Conservation (phyloP, 2,113 vertebrate species). For the Callionymus lyra region DNA sequence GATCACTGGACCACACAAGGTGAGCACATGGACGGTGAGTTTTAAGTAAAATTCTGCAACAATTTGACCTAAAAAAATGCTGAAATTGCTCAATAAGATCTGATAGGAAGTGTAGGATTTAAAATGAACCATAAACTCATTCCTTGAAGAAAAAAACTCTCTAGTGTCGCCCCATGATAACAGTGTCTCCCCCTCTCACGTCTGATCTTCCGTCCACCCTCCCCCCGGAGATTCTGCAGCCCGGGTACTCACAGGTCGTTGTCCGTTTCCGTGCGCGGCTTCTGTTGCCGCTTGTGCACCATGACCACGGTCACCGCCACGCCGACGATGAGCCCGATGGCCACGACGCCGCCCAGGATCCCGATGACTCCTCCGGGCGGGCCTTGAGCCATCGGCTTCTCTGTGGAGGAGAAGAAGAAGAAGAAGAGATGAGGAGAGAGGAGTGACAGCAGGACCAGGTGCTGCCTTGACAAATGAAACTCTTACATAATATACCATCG, state of each 20-base stretch:
- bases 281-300: conserved; percentile 74
- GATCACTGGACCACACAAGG: too few species aligned
- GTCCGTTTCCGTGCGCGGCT: conserved; percentile 62
- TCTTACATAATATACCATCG: too few species aligned
- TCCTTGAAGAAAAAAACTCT: too few species aligned
- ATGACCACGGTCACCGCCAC: conserved; percentile 73
- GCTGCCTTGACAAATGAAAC: too few species aligned
- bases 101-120: too few species aligned
- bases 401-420: conserved; percentile 61
- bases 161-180: not conserved
- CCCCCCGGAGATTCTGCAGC: conserved; percentile 28
- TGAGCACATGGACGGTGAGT: too few species aligned
- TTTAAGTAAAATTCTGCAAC: too few species aligned
- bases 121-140: too few species aligned
- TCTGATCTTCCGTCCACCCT: conserved; percentile 40
- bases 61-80: too few species aligned
- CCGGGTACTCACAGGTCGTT: conserved; percentile 76
- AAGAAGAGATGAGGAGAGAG: conserved; percentile 1
- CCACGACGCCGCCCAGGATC: conserved; percentile 74
- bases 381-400: conserved; percentile 76
- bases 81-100: too few species aligned
- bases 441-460: too few species aligned
- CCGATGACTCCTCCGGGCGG: conserved; percentile 71
- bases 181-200: conserved; percentile 24
- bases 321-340: conserved; percentile 67